phyloP scores from a whole-genome alignment of 2,797 vertebrate species.

The Molothrus aeneus region DNA sequence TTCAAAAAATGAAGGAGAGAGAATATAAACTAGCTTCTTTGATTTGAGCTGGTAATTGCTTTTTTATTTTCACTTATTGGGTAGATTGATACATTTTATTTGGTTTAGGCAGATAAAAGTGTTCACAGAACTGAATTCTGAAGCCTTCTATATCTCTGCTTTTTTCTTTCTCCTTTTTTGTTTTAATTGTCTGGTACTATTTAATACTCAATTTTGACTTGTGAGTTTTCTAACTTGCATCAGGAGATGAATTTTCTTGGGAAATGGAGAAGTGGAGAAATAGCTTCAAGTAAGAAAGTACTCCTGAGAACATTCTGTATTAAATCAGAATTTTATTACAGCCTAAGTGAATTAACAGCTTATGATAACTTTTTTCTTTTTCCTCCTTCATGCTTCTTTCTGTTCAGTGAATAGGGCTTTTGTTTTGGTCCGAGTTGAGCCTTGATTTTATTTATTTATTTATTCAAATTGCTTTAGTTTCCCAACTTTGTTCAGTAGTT shows the following conservation, averaged over 20 bases:
- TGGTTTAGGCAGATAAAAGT: background rate
- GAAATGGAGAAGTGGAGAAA: background rate
- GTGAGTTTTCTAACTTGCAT: background rate
- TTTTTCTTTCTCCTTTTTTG: background rate
- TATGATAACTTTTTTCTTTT: background rate
- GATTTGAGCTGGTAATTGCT: background rate
- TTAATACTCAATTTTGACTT: background rate
- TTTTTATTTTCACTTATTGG: background rate
- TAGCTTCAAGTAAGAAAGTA: background rate
- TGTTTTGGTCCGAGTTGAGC: background rate
- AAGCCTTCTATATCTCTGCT: background rate
- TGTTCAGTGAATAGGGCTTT: conserved; percentile 1
- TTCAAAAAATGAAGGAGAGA: background rate
- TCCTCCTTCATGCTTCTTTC: background rate
- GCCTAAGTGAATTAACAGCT: conserved; percentile 1
- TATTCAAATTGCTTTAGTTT: background rate
- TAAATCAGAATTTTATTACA: background rate
- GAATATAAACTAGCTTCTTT: background rate
- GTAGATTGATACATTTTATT: background rate
- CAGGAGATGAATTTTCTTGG: background rate
- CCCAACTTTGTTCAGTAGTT: background rate
- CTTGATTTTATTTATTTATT: background rate
- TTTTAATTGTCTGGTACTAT: background rate
- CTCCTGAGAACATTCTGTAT: background rate
- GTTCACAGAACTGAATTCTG: background rate